These are phyloP conservation scores for Alviniconcha marisindica DNA, from an alignment of 1,140 invertebrate genomes.

Conservation along the genomic window DNA sequence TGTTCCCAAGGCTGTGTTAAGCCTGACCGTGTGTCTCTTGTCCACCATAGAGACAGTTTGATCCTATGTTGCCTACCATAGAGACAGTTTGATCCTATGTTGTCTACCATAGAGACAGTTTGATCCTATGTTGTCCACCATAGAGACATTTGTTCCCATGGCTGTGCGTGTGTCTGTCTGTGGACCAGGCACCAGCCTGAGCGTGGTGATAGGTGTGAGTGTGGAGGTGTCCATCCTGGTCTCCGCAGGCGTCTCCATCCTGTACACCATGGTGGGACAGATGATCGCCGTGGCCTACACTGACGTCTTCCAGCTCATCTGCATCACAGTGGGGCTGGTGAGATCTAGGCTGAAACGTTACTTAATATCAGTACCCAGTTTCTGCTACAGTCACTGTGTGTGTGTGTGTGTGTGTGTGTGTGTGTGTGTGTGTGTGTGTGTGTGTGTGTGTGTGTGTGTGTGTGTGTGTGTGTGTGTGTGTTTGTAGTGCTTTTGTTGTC, in stretches of 20 bases:
- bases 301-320: constrained; percentile 69
- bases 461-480: not conserved
- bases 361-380: too few species aligned
- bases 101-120: too few species aligned
- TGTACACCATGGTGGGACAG: constrained; percentile 73
- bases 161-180: not conserved
- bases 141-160: too few species aligned
- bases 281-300: constrained; percentile 74
- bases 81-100: too few species aligned
- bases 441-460: not conserved
- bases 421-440: not conserved
- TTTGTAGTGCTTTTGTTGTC: not conserved
- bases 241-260: constrained; percentile 65
- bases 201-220: constrained; percentile 67
- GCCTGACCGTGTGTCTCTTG: too few species aligned
- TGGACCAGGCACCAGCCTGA: constrained; percentile 68
- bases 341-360: too few species aligned
- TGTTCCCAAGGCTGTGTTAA: too few species aligned
- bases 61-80: too few species aligned
- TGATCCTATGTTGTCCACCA: too few species aligned
- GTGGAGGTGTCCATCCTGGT: constrained; percentile 63
- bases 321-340: constrained; percentile 72
- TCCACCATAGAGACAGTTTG: too few species aligned
- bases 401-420: not conserved
- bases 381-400: too few species aligned